phyloP scores from a whole-genome alignment of 2,797 vertebrate genomes.

The Cottoperca gobio region DNA sequence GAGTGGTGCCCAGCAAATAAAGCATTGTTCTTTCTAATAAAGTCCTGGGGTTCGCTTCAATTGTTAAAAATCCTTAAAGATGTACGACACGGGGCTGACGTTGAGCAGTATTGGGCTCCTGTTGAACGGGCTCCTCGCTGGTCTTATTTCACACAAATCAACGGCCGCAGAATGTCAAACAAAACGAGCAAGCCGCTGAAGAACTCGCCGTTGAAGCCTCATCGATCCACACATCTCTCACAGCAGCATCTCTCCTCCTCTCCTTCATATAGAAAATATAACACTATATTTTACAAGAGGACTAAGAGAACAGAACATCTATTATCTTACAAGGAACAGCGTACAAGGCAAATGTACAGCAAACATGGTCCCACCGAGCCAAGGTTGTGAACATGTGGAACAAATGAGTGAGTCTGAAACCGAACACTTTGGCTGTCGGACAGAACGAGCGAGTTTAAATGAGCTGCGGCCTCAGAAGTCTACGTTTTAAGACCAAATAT shows the following conservation, averaged over 20 bases:
- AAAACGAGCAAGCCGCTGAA: conserved; percentile 27
- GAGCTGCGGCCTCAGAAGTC: too few species aligned
- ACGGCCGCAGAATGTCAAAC: conserved; percentile 27
- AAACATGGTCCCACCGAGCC: conserved; percentile 17
- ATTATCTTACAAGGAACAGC: conserved; percentile 76
- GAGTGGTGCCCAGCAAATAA: conserved; percentile 11
- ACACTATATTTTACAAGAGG: conserved; percentile 82
- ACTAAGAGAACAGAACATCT: conserved; percentile 76
- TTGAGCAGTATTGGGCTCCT: background rate
- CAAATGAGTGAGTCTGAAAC: conserved; percentile 2
- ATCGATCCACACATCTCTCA: conserved; percentile 42
- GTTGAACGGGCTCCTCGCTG: conserved; percentile 24
- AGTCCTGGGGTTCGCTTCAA: background rate
- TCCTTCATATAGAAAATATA: conserved; percentile 83
- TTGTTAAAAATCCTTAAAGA: conserved; percentile 27
- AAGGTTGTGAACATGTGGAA: background rate
- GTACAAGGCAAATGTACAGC: conserved; percentile 73
- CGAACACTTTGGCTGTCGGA: conserved; percentile 20
- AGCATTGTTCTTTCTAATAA: conserved; percentile 41
- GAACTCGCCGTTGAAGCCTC: conserved; percentile 12
- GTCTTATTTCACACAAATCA: conserved; percentile 24
- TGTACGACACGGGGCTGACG: background rate
- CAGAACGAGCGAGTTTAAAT: too few species aligned
- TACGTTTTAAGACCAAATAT: too few species aligned
- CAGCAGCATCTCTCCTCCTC: conserved; percentile 72